phyloP scores from a whole-genome alignment of 2,888 invertebrate genomes.

The Melanargia galathea region DNA sequence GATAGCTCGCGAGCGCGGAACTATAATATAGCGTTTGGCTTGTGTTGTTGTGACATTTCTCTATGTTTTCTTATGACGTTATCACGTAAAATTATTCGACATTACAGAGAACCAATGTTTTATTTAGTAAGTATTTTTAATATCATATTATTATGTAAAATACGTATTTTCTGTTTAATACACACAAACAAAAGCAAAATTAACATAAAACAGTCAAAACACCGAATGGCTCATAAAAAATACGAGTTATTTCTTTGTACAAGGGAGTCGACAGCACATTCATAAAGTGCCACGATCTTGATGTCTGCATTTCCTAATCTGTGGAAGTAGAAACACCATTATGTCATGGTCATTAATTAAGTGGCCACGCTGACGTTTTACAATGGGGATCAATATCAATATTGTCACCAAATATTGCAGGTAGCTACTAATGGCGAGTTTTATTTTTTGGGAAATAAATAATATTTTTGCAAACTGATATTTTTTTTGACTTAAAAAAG shows the following conservation, averaged over 20 bases:
- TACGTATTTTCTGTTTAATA: neutral
- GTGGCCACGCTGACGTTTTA: conserved; percentile 44
- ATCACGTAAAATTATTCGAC: no score
- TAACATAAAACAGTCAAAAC: neutral
- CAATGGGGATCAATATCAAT: conserved; percentile 33
- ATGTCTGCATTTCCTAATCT: conserved; percentile 69
- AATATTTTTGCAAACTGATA: conserved; percentile 6
- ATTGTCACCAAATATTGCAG: conserved; percentile 38
- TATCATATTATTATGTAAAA: no score
- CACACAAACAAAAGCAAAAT: conserved; percentile 5
- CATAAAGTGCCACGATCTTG: conserved; percentile 69
- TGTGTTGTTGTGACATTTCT: no score
- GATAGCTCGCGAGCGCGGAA: no score
- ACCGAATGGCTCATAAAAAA: conserved; percentile 34
- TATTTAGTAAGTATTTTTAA: no score
- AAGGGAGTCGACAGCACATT: conserved; percentile 71
- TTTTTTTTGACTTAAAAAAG: neutral
- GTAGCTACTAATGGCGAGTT: conserved; percentile 29
- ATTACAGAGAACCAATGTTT: no score
- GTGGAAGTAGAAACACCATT: conserved; percentile 57
- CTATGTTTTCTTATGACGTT: no score
- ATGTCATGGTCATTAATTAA: conserved; percentile 73
- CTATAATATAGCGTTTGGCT: no score
- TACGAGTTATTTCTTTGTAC: conserved; percentile 47
- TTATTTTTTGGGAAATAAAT: conserved; percentile 12